These are phyloP conservation scores for Nemurella pictetii DNA, from an alignment of 2,888 invertebrate species.

Conservation along the genomic window DNA sequence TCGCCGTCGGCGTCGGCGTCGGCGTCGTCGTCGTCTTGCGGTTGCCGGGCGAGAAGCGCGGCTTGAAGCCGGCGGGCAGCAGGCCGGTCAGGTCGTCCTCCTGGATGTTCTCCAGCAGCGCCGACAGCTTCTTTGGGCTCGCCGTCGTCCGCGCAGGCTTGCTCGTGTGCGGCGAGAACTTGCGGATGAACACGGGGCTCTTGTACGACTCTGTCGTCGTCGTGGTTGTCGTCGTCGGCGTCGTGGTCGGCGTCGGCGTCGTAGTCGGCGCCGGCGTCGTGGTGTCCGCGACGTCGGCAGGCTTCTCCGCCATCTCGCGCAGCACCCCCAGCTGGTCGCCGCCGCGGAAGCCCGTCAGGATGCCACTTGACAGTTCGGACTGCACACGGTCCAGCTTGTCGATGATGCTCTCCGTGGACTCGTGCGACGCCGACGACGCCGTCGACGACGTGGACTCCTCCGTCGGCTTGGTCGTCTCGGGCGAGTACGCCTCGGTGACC, in stretches of 20 bases:
- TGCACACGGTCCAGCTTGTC: conserved; percentile 85
- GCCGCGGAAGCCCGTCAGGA: conserved; percentile 69
- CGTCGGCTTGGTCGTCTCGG: conserved; percentile 43
- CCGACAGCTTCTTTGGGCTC: conserved; percentile 43
- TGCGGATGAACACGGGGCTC: conserved; percentile 43
- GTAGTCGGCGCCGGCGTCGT: conserved; percentile 45
- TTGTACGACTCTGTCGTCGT: conserved; percentile 43
- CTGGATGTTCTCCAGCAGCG: conserved; percentile 46
- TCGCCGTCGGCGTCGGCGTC: conserved; percentile 15
- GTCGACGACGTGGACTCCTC: background rate
- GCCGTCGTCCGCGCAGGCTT: conserved; percentile 43
- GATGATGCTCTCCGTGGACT: conserved; percentile 81
- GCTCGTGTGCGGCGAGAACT: conserved; percentile 44
- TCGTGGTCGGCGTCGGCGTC: conserved; percentile 57
- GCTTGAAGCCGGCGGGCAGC: conserved; percentile 64
- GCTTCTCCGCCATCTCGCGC: conserved; percentile 42
- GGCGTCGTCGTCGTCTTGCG: conserved; percentile 44
- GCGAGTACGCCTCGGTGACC: conserved; percentile 2
- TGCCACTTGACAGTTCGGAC: conserved; percentile 78
- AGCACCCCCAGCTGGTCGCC: conserved; percentile 60
- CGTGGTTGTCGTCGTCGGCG: conserved; percentile 50
- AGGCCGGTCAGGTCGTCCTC: conserved; percentile 65
- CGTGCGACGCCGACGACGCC: conserved; percentile 48
- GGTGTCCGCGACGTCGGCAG: conserved; percentile 22
- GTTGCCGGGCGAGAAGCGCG: conserved; percentile 44